Base-by-base conservation (phyloP, 2,888 invertebrate genomes). In the Epinotia demarniana region DNA sequence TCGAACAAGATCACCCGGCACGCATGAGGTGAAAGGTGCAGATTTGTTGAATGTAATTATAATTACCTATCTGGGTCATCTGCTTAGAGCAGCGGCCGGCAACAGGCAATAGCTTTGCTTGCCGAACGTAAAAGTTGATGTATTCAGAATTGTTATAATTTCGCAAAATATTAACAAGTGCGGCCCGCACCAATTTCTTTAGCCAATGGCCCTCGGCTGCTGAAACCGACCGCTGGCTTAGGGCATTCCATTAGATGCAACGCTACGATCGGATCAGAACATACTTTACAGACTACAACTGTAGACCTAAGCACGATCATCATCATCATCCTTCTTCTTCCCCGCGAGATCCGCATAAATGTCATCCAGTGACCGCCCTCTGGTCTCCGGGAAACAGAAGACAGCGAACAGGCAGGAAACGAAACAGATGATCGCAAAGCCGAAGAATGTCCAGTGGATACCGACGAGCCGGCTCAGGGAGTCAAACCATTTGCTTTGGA, bases 401-500 rank as follows among this genome's bases (percentile, higher is more conserved):
- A 91, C 80, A 0, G 91, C 88, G 78, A 92, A 93, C 77, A 91
- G 81, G 66, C 89, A 89, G 4, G 91, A 89, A 16, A 82, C 62
- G 82, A 93, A 92, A 74, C 89, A 90, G 11, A 93, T 88, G 0
- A 85, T 55, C 0, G 92, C 84, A 79, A 94, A 94, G 85, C 91
- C 91, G 0, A 92, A 78, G 81, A 93, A 91, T 0, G 90, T 90
- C 92, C 92, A 93, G 63, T 94, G 93, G 63, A 92, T 92, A 46
- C 93, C 93, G 70, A 93, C 85, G 1, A 89, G 77, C 0, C 89
- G 88, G 73, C 89, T 89, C 16, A 93, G 82, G 13, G 84, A 84
- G 0, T 90, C 89, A 87, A 94, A 94, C 92, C 92, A 93, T 79
- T 93, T 94, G 82, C 90, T 91, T 78, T 94, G 93, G 53, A 92